Evolutionary conservation across 2,888 invertebrate species (phyloP).

Genomic region (Encarsia formosa): DNA sequence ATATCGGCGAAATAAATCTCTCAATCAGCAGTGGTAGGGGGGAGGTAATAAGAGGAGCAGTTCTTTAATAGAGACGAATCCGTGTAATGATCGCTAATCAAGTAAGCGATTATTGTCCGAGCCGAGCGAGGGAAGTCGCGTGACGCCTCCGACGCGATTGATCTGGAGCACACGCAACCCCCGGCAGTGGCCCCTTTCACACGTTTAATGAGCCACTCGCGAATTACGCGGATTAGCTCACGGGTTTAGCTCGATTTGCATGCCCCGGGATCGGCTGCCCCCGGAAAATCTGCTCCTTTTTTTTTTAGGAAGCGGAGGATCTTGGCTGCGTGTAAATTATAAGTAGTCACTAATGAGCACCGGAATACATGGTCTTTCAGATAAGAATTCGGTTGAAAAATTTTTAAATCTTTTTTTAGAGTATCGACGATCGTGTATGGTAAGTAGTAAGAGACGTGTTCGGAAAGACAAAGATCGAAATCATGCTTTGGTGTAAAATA

Average conservation of each 20-base stretch:
- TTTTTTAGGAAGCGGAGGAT: no score
- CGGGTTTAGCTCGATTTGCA: neutral
- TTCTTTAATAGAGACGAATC: neutral
- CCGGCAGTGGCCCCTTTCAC: no score
- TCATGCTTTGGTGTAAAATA: no score
- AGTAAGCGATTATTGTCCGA: conserved; percentile 7
- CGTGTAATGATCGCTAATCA: conserved; percentile 1
- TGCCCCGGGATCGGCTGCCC: neutral
- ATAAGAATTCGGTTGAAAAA: no score
- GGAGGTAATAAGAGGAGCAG: neutral
- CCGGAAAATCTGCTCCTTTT: neutral
- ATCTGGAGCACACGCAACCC: neutral
- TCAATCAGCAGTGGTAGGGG: neutral
- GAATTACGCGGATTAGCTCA: neutral
- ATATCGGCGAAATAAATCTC: neutral
- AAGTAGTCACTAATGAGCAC: no score
- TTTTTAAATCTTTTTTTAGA: no score
- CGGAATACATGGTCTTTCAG: no score
- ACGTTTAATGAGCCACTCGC: no score
- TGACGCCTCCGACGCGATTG: conserved; percentile 1
- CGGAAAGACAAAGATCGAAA: no score
- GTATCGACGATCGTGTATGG: no score
- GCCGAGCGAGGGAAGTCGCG: neutral
- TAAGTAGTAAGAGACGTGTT: no score
- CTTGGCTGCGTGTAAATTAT: no score